Evolutionary conservation across 2,113 vertebrate species (phyloP), one percentile per base, ranked within the genome.

Genomic region (Apteryx owenii): DNA sequence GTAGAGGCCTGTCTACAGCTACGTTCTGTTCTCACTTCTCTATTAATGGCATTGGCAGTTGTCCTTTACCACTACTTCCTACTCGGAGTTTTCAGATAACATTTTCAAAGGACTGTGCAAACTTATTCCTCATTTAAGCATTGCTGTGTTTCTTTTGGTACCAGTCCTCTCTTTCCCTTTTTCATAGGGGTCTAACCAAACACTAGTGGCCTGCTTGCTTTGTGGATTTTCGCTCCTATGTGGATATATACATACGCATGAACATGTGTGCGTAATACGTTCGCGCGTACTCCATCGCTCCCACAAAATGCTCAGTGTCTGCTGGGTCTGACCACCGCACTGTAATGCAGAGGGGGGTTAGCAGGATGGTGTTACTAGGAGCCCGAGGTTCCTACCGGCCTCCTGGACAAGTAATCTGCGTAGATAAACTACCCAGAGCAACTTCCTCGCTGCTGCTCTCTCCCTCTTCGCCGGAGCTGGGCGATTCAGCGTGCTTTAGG

Each of bases 281-380:
- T 1, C 15, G 1, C 1, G 1, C 4, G 11, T 21, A 2, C 11
- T 5, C 36, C 51, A 3, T 22, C 4, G 2, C 46, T 44, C 23
- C 46, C 3, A 1, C 14, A 10, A 9, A 18, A 25, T 33, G 14
- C 56, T 38, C 1, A 1, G n/a, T 2, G 4, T 11, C 46, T 10
- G 23, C 28, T 2, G 31, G 3, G 19, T 46, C 53, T 10, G 61
- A 26, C 38, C 18, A 1, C 23, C 6, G 4, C 4, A 5, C 3
- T 5, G 23, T n/a, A 4, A 7, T 11, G 4, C 5, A 44, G 73
- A n/a, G 36, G 1, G 62, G 40, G n/a, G 20, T 38, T 38, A 1
- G 14, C 9, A 4, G 54, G 11, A 2, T 4, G 3, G 16, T 16
- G 4, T 29, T 7, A 7, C 7, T 3, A 16, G 3, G 38, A 38